Evolutionary conservation across 1,140 invertebrate species (phyloP).

Genomic region (Lasioglossum baleicum): DNA sequence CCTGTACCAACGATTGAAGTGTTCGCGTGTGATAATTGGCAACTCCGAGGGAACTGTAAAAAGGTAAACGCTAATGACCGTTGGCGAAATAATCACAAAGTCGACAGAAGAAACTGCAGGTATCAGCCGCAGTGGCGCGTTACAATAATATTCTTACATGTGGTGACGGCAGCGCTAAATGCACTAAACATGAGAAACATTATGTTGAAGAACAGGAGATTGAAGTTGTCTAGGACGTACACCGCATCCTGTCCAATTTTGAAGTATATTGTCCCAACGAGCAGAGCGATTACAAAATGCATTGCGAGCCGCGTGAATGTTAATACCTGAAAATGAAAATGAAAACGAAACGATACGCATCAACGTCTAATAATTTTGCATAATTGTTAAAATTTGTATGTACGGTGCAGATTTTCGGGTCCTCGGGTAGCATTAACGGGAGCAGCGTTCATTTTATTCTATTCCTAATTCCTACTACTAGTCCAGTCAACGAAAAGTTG

Average conservation of each 20-base stretch:
- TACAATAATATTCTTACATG: slow-evolving; percentile 85
- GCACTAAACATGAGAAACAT: slow-evolving; percentile 94
- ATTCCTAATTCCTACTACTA: too few relatives aligned
- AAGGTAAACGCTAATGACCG: neutral
- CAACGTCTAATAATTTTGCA: too few relatives aligned
- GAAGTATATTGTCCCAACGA: slow-evolving; percentile 90
- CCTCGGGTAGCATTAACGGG: too few relatives aligned
- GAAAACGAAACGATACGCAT: slow-evolving; percentile 26
- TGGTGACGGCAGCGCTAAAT: slow-evolving; percentile 91
- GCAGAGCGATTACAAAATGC: slow-evolving; percentile 87
- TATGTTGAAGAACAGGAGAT: slow-evolving; percentile 89
- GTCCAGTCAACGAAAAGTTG: too few relatives aligned
- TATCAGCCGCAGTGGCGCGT: neutral
- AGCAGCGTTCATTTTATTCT: too few relatives aligned
- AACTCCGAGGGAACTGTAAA: slow-evolving; percentile 92
- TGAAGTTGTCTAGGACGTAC: slow-evolving; percentile 87
- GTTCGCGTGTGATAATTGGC: slow-evolving; percentile 90
- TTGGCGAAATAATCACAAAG: neutral
- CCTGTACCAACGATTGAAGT: slow-evolving; percentile 97
- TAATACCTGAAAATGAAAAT: slow-evolving; percentile 81
- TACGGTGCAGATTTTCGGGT: too few relatives aligned
- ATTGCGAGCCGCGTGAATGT: slow-evolving; percentile 88
- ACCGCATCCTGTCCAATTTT: slow-evolving; percentile 89
- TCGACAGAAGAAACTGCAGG: neutral
- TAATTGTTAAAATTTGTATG: too few relatives aligned